phyloP scores from a whole-genome alignment of 2,888 invertebrate genomes.

The Notocelia uddmanniana region DNA sequence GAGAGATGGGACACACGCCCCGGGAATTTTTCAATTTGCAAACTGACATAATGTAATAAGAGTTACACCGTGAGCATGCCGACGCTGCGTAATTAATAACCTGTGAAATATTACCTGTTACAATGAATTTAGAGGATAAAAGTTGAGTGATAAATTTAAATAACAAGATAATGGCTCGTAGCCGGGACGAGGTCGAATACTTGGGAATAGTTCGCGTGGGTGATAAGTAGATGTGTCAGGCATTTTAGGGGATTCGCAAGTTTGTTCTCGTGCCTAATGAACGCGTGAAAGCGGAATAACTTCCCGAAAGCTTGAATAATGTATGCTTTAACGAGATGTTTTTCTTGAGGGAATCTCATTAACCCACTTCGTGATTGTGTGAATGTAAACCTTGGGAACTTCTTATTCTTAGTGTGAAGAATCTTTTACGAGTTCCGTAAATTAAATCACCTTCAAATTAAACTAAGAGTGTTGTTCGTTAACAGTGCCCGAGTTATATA shows the following conservation, averaged over 20 bases:
- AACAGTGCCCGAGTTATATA: slow-evolving; percentile 28
- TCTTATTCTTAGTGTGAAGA: slow-evolving; percentile 74
- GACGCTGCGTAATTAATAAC: slow-evolving; percentile 84
- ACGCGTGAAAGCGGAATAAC: slow-evolving; percentile 85
- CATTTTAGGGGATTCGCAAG: slow-evolving; percentile 74
- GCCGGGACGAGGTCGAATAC: slow-evolving; percentile 71
- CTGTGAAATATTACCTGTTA: slow-evolving; percentile 85
- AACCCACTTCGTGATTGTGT: slow-evolving; percentile 84
- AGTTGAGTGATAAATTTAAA: slow-evolving; percentile 86
- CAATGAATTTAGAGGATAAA: slow-evolving; percentile 85
- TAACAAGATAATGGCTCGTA: slow-evolving; percentile 74
- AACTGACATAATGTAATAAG: slow-evolving; percentile 85
- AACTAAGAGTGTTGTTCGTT: slow-evolving; percentile 53
- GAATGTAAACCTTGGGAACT: slow-evolving; percentile 82
- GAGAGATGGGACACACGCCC: slow-evolving; percentile 84
- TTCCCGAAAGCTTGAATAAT: slow-evolving; percentile 84
- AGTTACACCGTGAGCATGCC: slow-evolving; percentile 83
- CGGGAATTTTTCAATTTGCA: slow-evolving; percentile 86
- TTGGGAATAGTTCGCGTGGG: slow-evolving; percentile 79
- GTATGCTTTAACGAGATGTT: slow-evolving; percentile 86
- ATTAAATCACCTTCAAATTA: slow-evolving; percentile 72
- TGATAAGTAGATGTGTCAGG: slow-evolving; percentile 78
- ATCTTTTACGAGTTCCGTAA: slow-evolving; percentile 75
- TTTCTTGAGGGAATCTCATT: slow-evolving; percentile 85
- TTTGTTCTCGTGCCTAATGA: slow-evolving; percentile 81